Evolutionary conservation across 1,140 invertebrate genomes (phyloP), one percentile per base, ranked within the genome.

Genomic region (Aphis craccivora): DNA sequence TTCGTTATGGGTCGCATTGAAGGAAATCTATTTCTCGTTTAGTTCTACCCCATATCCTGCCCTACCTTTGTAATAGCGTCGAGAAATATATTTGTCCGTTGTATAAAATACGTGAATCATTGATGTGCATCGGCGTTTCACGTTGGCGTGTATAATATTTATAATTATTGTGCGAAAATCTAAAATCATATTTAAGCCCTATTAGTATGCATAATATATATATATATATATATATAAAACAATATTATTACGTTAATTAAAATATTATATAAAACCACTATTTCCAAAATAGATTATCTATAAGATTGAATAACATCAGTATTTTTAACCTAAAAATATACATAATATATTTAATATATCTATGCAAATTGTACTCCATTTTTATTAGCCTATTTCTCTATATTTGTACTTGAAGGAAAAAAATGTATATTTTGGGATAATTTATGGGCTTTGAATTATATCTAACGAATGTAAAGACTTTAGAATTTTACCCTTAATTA

Each of bases 401-500:
- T 35, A 7, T 35, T 81, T 45, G 25, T 45, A 6, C 84, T 48
- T n/a, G 25, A 35, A 81, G 18, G 18, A 86, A 86, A 43, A 23
- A 43, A 23, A 55, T 60, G 11, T 60, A 22, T 45, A 5, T 87
- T 48, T 87, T 14, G 86, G 7, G 5, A 22, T 48, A 18, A 87
- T 87, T 48, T 23, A 35, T 48, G 87, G 20, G 18, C 37, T 35
- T 53, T 88, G n/a, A 88, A 37, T 35, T 88, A 87, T 87, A 88
- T 37, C 45, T 88, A 88, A 53, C 51, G n/a, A 22, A 89, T 37
- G 22, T 89, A 53, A 23, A 35, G 87, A 89, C 87, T 35, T 55
- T 89, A 51, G 86, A 45, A 48, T 48, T 87, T 87, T 87, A 87
- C 40, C 86, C 86, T 87, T 87, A 53, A 89, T 89, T 89, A 89